Conservation (phyloP, 2,888 invertebrate genomes). For the Dryadula phaetusa region DNA sequence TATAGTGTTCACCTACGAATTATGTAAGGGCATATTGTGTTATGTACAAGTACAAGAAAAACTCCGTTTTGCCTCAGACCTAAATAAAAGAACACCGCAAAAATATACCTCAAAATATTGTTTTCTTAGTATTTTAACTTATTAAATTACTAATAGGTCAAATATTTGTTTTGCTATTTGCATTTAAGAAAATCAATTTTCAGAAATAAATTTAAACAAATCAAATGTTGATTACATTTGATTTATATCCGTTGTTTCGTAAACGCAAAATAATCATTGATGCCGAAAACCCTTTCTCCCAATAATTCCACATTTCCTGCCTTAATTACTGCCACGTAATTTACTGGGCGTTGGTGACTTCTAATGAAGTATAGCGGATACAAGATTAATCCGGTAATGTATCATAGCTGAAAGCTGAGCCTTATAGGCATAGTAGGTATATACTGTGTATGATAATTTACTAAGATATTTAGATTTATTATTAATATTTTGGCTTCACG, state of each 20-base stretch:
- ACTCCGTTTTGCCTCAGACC: no score
- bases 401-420: background rate
- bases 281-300: background rate
- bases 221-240: background rate
- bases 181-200: background rate
- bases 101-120: no score
- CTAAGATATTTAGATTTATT: no score
- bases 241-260: background rate
- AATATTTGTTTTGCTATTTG: no score
- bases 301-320: constrained; percentile 4
- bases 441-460: background rate
- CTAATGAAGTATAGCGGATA: constrained; percentile 1
- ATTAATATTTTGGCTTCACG: no score
- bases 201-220: background rate
- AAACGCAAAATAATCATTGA: constrained; percentile 4
- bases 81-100: no score
- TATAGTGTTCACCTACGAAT: no score
- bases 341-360: background rate
- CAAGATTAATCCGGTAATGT: constrained; percentile 11
- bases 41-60: no score
- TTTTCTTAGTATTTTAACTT: no score
- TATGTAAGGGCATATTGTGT: no score
- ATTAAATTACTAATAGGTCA: no score
- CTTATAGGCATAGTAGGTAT: background rate
- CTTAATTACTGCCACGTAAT: constrained; percentile 7